Evolutionary conservation across 1,140 invertebrate species (phyloP).

Genomic region (Pseudobourletiella spinata): DNA sequence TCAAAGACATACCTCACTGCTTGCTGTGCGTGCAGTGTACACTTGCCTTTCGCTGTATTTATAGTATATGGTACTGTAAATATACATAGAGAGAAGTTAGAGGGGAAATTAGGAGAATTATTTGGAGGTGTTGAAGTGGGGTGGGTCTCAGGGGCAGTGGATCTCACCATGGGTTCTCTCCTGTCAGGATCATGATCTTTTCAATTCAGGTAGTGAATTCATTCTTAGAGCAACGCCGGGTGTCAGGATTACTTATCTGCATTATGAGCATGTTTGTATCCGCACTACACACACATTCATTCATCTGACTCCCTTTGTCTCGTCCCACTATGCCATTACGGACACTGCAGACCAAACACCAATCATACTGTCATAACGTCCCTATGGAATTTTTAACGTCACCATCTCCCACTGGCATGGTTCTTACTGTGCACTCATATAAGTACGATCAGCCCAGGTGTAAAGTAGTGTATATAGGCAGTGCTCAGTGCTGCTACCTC

Average conservation of each 20-base stretch:
- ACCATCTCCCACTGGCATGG: no score
- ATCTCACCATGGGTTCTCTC: constrained; percentile 24
- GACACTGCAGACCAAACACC: no score
- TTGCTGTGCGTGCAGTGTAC: neutral
- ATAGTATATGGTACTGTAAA: neutral
- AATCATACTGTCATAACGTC: no score
- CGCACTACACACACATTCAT: neutral
- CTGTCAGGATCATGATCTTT: constrained; percentile 33
- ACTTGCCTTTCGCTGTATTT: neutral
- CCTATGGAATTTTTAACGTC: no score
- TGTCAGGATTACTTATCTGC: constrained; percentile 20
- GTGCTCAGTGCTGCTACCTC: no score
- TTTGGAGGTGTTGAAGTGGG: constrained; percentile 25
- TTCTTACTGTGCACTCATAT: no score
- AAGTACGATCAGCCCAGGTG: no score
- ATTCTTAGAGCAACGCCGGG: constrained; percentile 14
- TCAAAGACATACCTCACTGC: no score
- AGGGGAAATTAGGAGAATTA: constrained; percentile 30
- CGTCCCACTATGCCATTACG: no score
- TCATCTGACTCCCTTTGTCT: neutral
- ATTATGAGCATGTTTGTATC: constrained; percentile 6
- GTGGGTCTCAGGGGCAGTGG: constrained; percentile 13
- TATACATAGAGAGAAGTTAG: neutral
- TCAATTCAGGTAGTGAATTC: constrained; percentile 31
- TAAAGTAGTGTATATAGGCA: no score